Conservation (phyloP, 2,797 vertebrate species). For the Pagetopsis macropterus region DNA sequence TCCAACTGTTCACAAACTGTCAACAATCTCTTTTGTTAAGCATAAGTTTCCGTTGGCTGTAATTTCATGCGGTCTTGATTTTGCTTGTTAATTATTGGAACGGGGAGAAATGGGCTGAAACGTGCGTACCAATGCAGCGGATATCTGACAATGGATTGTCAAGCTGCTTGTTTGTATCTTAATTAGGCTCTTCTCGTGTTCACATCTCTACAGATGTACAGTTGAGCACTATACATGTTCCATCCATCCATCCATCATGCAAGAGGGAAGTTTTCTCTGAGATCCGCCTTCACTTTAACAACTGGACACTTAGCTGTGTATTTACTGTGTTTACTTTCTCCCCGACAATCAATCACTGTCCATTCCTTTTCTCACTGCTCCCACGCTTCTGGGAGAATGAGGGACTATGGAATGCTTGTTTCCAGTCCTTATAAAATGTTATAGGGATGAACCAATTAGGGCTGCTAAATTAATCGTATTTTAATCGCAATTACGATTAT, state of each 20-base stretch:
- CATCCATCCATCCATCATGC: conserved; percentile 43
- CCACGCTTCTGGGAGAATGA: not conserved
- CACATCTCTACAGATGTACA: conserved; percentile 43
- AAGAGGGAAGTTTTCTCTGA: conserved; percentile 17
- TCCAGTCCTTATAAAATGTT: not conserved
- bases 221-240: conserved; percentile 12
- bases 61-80: conserved; percentile 90
- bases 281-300: conserved; percentile 24
- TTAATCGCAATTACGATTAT: too few relatives aligned
- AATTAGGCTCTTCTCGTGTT: conserved; percentile 77
- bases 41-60: conserved; percentile 78
- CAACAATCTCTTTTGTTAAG: conserved; percentile 82
- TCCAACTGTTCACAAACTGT: conserved; percentile 85
- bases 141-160: conserved; percentile 87
- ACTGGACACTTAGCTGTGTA: conserved; percentile 9
- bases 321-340: conserved; percentile 3
- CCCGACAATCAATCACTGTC: not conserved
- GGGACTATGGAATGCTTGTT: not conserved
- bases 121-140: conserved; percentile 85
- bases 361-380: not conserved
- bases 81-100: conserved; percentile 89
- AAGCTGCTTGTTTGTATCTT: conserved; percentile 87
- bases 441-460: not conserved
- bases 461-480: too few relatives aligned
- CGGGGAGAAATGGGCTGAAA: conserved; percentile 86